These are phyloP conservation scores for Ciconia boyciana DNA, from an alignment of 2,113 vertebrate genomes.

Conservation along the genomic window DNA sequence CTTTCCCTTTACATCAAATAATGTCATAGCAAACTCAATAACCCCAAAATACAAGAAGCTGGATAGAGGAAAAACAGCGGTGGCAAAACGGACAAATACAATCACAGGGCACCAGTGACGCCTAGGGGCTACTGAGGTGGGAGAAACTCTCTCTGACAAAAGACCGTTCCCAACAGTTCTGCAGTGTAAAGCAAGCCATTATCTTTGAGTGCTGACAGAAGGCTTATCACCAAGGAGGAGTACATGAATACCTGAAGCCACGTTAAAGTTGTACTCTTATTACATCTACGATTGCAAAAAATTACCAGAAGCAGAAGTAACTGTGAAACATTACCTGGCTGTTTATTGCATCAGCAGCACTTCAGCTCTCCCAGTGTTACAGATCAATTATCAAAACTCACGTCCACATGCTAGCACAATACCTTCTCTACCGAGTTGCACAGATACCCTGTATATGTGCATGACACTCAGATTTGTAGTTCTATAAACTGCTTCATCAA, in stretches of 20 bases:
- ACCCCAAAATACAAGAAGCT: neutral
- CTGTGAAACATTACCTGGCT: neutral
- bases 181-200: neutral
- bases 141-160: neutral
- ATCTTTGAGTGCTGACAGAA: neutral
- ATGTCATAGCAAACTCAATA: neutral
- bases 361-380: neutral
- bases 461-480: accelerated
- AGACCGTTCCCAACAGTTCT: neutral
- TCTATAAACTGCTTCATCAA: neutral
- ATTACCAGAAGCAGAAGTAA: neutral
- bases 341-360: neutral
- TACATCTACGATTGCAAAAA: neutral
- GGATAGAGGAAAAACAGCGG: neutral
- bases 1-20: neutral
- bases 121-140: constrained; percentile 14
- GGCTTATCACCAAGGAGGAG: neutral
- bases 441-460: accelerated
- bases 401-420: neutral
- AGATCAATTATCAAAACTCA: neutral
- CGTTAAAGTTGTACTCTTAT: accelerated
- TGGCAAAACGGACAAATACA: neutral
- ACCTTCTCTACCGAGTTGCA: neutral
- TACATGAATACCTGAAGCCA: neutral
- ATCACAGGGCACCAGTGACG: constrained; percentile 20